Percentiles rank a stretch among this genome's conserved stretches.
Evolutionary conservation across 2,888 invertebrate genomes (phyloP).

Genomic region (Norana najaformis): DNA sequence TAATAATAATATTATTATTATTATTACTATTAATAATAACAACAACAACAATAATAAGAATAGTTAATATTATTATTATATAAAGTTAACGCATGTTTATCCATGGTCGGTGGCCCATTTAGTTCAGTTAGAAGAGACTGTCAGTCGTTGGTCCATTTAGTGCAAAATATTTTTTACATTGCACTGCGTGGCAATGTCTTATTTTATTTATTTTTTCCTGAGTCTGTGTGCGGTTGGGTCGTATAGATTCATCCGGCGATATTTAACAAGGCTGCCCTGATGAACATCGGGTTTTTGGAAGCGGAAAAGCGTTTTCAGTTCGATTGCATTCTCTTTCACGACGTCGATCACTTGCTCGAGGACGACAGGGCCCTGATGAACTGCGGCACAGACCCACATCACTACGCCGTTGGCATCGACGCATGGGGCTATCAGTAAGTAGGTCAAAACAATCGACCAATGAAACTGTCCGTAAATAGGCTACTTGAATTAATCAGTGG

Average conservation of each 20-base stretch:
- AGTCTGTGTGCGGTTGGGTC: not conserved
- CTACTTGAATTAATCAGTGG: too few relatives aligned
- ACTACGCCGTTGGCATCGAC: not conserved
- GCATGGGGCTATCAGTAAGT: not conserved
- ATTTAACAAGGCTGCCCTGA: conserved; percentile 3
- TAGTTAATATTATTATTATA: too few relatives aligned
- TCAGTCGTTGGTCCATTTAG: too few relatives aligned
- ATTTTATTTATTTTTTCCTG: not conserved
- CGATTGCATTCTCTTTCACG: conserved; percentile 2
- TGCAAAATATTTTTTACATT: too few relatives aligned
- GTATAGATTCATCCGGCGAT: not conserved
- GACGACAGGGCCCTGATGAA: not conserved
- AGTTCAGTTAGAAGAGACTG: too few relatives aligned
- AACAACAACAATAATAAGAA: too few relatives aligned
- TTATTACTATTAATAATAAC: too few relatives aligned
- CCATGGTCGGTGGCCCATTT: too few relatives aligned
- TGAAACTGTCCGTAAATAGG: too few relatives aligned
- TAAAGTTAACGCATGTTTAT: too few relatives aligned
- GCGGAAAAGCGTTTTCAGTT: not conserved
- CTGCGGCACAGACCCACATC: not conserved
- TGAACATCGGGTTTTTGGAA: not conserved
- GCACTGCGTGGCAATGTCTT: too few relatives aligned
- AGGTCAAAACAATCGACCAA: not conserved
- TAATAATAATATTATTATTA: too few relatives aligned
- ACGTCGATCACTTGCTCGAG: not conserved